Base-by-base conservation (phyloP, 1,140 invertebrate species). In the Drosophila yakuba region DNA sequence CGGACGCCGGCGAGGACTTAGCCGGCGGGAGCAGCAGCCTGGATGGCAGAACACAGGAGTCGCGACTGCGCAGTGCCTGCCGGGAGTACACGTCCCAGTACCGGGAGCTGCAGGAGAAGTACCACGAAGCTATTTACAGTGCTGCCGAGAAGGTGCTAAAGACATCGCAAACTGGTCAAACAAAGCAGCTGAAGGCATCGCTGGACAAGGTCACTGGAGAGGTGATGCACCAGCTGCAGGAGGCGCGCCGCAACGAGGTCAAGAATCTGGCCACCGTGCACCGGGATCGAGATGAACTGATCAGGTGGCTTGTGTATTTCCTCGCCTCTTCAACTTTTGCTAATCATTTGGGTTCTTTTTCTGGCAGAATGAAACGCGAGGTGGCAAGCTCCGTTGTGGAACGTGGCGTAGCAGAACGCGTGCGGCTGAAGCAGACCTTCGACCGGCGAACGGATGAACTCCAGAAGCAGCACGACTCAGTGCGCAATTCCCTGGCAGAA, bases 271-370 rank as follows among this genome's bases (percentile, higher is more conserved):
- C 95, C 14, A 96, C 97, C 78, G 95, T 95, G 66, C 96, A 97
- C 85, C 95, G 95, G 80, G 98, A 99, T 90, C 96, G 98, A 89
- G 97, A 98, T 80, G 98, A 98, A 92, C 94, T 98, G 69, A 96
- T 96, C 41, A 95, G 96, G 93, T 93, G 93, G 93, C 81, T 43
- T 11, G 15, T 1, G 4, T 7, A 17, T 7, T n/a, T 7, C 6
- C 6, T 41, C 6, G 7, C n/a, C 4, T 2, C 14, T 41, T 15
- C n/a, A 1, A 2, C n/a, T 1, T 10, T 1, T n/a, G 2, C 2
- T 41, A 0, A 14, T 36, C n/a, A 47, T n/a, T 3, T 17, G 35
- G 1, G 11, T 4, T 17, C 17, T 48, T 28, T 28, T 15, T 5
- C 0, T 25, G 0, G 14, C 68, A 94, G 95, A 76, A 95, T 96